A percentile compares a stretch with the other conserved stretches of the same genome.
phyloP scores from a whole-genome alignment of 2,888 invertebrate genomes.

The Amitus sp. region DNA sequence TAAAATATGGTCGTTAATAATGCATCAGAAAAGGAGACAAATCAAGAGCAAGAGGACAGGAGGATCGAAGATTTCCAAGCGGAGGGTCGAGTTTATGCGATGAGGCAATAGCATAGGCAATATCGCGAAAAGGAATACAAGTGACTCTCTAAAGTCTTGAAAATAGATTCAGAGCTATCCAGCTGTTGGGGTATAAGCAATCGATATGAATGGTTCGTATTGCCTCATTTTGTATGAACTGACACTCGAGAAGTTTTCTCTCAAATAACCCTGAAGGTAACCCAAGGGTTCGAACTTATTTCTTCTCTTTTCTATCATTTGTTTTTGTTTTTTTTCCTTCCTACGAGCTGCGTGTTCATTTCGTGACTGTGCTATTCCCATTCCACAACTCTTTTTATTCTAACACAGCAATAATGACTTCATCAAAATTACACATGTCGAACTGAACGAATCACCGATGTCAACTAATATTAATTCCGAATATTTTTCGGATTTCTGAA shows the following conservation, averaged over 20 bases:
- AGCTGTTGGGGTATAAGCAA: constrained; percentile 46
- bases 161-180: constrained; percentile 53
- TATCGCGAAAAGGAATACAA: constrained; percentile 49
- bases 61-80: constrained; percentile 1
- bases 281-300: constrained; percentile 16
- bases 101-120: constrained; percentile 30
- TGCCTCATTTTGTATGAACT: constrained; percentile 36
- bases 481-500: too few relatives aligned
- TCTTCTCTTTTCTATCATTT: constrained; percentile 5
- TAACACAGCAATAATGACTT: constrained; percentile 17
- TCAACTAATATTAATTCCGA: too few relatives aligned
- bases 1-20: constrained; percentile 5
- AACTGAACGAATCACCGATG: too few relatives aligned
- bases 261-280: constrained; percentile 40
- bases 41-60: background rate
- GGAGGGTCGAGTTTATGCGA: constrained; percentile 3
- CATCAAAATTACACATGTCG: constrained; percentile 4
- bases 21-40: constrained; percentile 2
- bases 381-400: constrained; percentile 11
- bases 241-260: constrained; percentile 43
- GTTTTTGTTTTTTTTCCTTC: constrained; percentile 28
- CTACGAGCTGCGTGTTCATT: constrained; percentile 9
- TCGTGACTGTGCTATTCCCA: background rate
- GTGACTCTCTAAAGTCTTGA: constrained; percentile 51
- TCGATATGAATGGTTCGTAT: constrained; percentile 54